A percentile compares a stretch with the other conserved stretches of the same genome.
Conservation (phyloP, 2,113 vertebrate genomes). For the Irena cyanogastra region DNA sequence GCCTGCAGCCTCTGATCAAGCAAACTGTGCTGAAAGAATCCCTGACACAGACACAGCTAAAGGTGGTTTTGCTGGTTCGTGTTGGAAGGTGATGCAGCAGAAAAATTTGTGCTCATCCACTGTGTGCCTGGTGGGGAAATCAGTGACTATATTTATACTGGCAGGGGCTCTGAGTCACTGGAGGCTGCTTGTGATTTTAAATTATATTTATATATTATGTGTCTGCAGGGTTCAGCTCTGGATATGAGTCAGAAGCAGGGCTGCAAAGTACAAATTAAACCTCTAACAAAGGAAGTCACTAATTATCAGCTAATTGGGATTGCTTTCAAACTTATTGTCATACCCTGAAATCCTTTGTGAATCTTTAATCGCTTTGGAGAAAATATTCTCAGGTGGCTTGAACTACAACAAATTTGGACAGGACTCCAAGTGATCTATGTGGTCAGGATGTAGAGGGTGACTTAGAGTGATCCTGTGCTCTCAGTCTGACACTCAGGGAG, state of each 20-base stretch:
- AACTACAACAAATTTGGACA: not conserved
- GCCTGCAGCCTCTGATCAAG: not conserved
- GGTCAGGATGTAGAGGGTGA: not conserved
- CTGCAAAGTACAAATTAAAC: not conserved
- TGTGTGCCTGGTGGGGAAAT: not conserved
- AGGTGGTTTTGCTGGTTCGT: not conserved
- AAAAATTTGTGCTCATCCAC: not conserved
- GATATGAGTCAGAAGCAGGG: not conserved
- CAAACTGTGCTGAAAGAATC: not conserved
- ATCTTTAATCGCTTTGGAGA: not conserved
- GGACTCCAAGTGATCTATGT: rapidly evolving
- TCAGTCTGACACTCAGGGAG: not conserved
- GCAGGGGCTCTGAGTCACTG: constrained; percentile 29
- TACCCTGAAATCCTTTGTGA: not conserved
- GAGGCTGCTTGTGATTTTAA: not conserved
- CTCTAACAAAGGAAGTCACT: not conserved
- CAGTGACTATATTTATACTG: not conserved
- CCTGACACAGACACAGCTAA: not conserved
- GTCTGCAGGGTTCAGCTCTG: constrained; percentile 9
- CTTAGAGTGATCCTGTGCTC: not conserved
- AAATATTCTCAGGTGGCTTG: not conserved
- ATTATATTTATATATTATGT: not conserved
- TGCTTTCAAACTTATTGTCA: not conserved
- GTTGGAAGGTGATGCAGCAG: not conserved
- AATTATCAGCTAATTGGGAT: not conserved